Conservation (phyloP, 2,113 vertebrate genomes). For the Neogobius melanostomus region DNA sequence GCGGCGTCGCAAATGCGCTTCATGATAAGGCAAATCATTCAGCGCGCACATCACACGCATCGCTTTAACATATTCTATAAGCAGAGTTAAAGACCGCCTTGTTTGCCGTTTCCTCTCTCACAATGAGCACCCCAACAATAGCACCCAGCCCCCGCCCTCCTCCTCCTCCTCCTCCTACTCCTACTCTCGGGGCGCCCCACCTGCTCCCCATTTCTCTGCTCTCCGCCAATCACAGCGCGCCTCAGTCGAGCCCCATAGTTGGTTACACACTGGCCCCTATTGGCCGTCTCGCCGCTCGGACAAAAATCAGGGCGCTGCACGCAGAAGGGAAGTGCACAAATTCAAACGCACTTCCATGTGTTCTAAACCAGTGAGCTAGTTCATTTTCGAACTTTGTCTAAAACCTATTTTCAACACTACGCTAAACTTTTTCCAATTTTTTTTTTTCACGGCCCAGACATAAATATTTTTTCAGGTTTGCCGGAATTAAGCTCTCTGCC, state of each 20-base stretch:
- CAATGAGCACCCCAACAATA: constrained; percentile 72
- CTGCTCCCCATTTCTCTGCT: constrained; percentile 35
- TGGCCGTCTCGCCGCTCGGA: constrained; percentile 64
- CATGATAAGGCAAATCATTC: constrained; percentile 77
- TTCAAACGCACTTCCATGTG: constrained; percentile 6
- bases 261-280: constrained; percentile 83
- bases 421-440: constrained; percentile 27
- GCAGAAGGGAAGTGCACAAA: constrained; percentile 44
- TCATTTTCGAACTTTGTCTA: not conserved
- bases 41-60: constrained; percentile 63
- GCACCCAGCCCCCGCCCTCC: constrained; percentile 23
- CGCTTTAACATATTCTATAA: constrained; percentile 74
- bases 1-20: constrained; percentile 70
- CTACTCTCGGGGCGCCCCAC: constrained; percentile 37
- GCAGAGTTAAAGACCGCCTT: constrained; percentile 75
- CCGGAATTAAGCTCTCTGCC: constrained; percentile 69
- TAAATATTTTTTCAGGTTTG: constrained; percentile 73
- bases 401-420: constrained; percentile 16
- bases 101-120: constrained; percentile 76
- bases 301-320: constrained; percentile 55
- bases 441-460: constrained; percentile 52
- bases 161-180: not conserved
- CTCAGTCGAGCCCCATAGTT: constrained; percentile 64
- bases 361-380: not conserved
- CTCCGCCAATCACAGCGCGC: constrained; percentile 50